phyloP scores from a whole-genome alignment of 2,113 vertebrate genomes.

The Leucopsar rothschildi region DNA sequence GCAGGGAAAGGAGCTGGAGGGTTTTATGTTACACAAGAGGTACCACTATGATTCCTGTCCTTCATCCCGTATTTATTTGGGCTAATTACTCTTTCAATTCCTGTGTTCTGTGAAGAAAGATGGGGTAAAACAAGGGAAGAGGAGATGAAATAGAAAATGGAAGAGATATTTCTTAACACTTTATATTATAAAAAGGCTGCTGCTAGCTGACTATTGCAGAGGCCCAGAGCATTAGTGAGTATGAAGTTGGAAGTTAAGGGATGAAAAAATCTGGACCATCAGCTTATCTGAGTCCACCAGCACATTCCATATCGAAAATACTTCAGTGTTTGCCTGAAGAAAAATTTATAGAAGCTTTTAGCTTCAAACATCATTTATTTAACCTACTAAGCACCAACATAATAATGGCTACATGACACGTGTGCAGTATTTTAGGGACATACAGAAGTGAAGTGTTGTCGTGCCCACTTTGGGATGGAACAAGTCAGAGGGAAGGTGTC shows the following conservation, averaged over 20 bases:
- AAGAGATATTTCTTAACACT: not conserved
- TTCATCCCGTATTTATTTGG: not conserved
- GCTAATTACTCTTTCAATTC: not conserved
- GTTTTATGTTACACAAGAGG: not conserved
- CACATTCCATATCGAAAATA: not conserved
- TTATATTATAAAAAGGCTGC: not conserved
- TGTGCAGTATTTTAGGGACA: not conserved
- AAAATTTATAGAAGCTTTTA: not conserved
- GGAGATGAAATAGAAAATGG: not conserved
- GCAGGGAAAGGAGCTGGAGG: not conserved
- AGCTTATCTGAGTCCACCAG: not conserved
- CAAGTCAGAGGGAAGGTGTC: fast-evolving
- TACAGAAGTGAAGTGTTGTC: not conserved
- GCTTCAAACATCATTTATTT: not conserved
- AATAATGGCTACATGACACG: fast-evolving
- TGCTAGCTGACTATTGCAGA: not conserved
- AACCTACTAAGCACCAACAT: not conserved
- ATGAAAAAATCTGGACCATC: not conserved
- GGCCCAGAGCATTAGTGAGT: not conserved
- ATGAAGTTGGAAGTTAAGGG: not conserved
- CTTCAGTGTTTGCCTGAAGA: not conserved
- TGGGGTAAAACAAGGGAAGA: not conserved
- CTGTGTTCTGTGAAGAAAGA: not conserved
- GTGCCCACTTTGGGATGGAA: fast-evolving
- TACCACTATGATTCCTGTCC: not conserved